These are phyloP conservation scores for Athalia circularis DNA, from an alignment of 2,888 invertebrate species.

Conservation along the genomic window DNA sequence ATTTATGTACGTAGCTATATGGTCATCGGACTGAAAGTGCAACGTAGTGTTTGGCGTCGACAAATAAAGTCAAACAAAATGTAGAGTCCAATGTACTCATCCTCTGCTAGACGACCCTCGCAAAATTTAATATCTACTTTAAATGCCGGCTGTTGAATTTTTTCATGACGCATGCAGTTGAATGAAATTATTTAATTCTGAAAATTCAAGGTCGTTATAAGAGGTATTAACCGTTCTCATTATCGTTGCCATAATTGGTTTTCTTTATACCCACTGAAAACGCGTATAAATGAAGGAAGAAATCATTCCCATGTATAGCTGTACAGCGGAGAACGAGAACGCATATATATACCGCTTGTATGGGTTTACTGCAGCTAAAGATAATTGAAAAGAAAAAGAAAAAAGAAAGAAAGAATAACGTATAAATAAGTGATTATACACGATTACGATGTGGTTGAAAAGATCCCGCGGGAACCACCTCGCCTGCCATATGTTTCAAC, in stretches of 20 bases:
- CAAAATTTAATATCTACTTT: too few species aligned
- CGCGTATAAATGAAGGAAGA: background rate
- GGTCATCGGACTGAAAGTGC: too few species aligned
- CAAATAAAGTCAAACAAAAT: too few species aligned
- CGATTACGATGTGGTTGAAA: slow-evolving; percentile 7
- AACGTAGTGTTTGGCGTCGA: too few species aligned
- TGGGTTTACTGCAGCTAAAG: background rate
- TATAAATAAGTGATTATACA: slow-evolving; percentile 23
- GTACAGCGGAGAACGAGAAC: too few species aligned
- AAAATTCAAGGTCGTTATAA: background rate
- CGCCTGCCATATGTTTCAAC: slow-evolving; percentile 41
- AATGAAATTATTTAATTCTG: background rate
- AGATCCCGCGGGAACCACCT: slow-evolving; percentile 1
- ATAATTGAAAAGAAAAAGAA: background rate
- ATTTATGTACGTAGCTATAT: too few species aligned
- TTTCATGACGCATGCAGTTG: background rate
- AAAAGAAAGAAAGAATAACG: slow-evolving; percentile 16
- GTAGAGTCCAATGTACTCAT: too few species aligned
- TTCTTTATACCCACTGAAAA: background rate
- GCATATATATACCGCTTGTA: background rate
- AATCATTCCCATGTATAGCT: background rate
- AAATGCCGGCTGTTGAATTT: too few species aligned
- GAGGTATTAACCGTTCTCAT: background rate
- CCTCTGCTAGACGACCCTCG: too few species aligned
- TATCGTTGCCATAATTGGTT: slow-evolving; percentile 1